Base-by-base conservation (phyloP, 2,113 vertebrate species). In the Balaenoptera acutorostrata region DNA sequence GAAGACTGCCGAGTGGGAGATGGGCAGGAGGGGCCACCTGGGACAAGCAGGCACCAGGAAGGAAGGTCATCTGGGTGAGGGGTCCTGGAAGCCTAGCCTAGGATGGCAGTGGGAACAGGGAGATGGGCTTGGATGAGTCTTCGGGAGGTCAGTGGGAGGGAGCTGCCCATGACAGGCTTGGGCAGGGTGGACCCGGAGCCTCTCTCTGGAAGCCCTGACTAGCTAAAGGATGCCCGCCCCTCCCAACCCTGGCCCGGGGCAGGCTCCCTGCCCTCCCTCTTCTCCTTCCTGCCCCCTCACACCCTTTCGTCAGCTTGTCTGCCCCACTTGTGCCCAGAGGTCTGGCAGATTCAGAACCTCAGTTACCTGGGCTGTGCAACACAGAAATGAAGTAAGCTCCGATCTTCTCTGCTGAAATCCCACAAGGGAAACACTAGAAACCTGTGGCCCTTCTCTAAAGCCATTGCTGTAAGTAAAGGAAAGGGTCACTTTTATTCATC, bases 191-290 rank as follows among this genome's bases (percentile, higher is more conserved):
- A 5, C 8, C 9, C 11, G 0, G 66, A 36, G 72, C 25, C 63
- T 68, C 61, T 61, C 17, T 46, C n/a, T 4, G 8, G 25, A 88
- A 39, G 41, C 31, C 74, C 31, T 57, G 8, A 57, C 41, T 21
- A 25, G 29, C 25, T 41, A 12, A 31, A 36, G 41, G 49, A 41
- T 3, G 49, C 27, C n/a, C 17, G 0, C 33, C 4, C 25, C 21
- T n/a, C 90, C 41, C 0, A 9, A 29, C 1, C 0, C 5, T 63
- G 59, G 20, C 27, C 10, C 1, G 18, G 18, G 1, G 21, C 33
- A 4, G 49, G 6, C 41, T 92, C 44, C 46, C 72, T 88, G 15
- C 14, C 33, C 29, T 66, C 20, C 41, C 6, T 36, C 64, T 61
- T 46, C 52, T 18, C 33, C 39, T 49, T 25, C 20, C n/a, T n/a